Evolutionary conservation across 2,797 vertebrate genomes (phyloP), one percentile per base, ranked within the genome.

Genomic region (Microtus californicus): DNA sequence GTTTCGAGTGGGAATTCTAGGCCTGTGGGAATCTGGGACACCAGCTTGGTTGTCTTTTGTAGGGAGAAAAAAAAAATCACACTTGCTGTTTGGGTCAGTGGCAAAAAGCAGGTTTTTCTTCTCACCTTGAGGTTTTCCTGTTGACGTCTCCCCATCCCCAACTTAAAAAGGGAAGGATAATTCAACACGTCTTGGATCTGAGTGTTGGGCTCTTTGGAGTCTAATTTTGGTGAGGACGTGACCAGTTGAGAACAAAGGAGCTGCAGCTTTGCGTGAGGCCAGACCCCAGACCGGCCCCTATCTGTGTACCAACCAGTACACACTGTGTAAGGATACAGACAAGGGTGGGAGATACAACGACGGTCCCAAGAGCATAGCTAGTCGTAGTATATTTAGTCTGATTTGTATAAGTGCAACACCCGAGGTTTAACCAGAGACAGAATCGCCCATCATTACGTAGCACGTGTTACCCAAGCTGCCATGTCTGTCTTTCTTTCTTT

Each of bases 101-200:
- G 88, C 59, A 95, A 97, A 96, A 95, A 96, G 87, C 79, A 95
- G 69, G 80, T 73, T 96, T 96, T 95, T 83, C 92, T 97, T 97
- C 88, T 96, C 96, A 96, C 96, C 86, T 85, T 97, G 90, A 93
- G 90, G 93, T 96, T 95, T 96, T 97, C 94, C 87, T 94, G 94
- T 91, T 85, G 48, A 92, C 23, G 37, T 37, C 10, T 43, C 73
- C 19, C 56, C 25, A 6, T 31, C n/a, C 69, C n/a, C n/a, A 90
- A 89, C 82, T 95, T 95, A 93, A 96, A 97, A 83, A 96, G 94
- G 86, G 86, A 95, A 95, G 71, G 87, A 21, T 31, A 92, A 95
- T 78, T 86, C 77, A 91, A 54, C 87, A 94, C 45, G 31, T 91
- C 78, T 93, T 89, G 76, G 71, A 51, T 37, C 29, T 76, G 71